phyloP scores from a whole-genome alignment of 2,888 invertebrate genomes.

The Agonopterix alstromeriana region DNA sequence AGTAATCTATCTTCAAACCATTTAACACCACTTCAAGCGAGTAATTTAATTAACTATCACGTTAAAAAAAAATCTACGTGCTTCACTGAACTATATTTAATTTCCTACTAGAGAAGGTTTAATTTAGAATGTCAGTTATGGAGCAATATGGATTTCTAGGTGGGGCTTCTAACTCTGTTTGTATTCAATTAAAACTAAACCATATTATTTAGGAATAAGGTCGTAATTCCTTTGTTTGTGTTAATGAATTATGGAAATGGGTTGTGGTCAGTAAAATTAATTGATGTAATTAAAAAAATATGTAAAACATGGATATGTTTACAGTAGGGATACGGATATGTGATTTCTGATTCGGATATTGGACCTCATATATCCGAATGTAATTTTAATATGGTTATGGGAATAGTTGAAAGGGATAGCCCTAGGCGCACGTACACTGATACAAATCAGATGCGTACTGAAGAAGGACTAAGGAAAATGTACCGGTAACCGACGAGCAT shows the following conservation, averaged over 20 bases:
- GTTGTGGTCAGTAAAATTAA: constrained; percentile 24
- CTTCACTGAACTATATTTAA: neutral
- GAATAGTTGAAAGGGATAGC: too few relatives aligned
- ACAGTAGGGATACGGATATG: constrained; percentile 7
- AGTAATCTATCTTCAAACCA: constrained; percentile 22
- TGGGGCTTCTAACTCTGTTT: constrained; percentile 1
- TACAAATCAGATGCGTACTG: too few relatives aligned
- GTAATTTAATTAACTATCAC: constrained; percentile 15
- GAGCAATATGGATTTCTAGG: constrained; percentile 18
- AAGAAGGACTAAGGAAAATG: too few relatives aligned
- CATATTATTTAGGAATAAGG: constrained; percentile 1
- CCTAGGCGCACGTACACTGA: too few relatives aligned
- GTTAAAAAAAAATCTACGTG: too few relatives aligned
- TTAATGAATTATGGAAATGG: constrained; percentile 25
- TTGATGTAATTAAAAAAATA: constrained; percentile 17
- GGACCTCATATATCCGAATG: too few relatives aligned
- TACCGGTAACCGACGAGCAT: too few relatives aligned
- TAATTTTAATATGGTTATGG: too few relatives aligned
- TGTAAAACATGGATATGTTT: constrained; percentile 4
- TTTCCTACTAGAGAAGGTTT: constrained; percentile 10
- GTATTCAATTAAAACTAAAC: neutral
- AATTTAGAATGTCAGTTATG: constrained; percentile 7
- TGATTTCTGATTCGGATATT: too few relatives aligned
- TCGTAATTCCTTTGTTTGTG: neutral
- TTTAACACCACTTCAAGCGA: constrained; percentile 31